Evolutionary conservation across 2,797 vertebrate genomes (phyloP).

Genomic region (Morus bassanus): DNA sequence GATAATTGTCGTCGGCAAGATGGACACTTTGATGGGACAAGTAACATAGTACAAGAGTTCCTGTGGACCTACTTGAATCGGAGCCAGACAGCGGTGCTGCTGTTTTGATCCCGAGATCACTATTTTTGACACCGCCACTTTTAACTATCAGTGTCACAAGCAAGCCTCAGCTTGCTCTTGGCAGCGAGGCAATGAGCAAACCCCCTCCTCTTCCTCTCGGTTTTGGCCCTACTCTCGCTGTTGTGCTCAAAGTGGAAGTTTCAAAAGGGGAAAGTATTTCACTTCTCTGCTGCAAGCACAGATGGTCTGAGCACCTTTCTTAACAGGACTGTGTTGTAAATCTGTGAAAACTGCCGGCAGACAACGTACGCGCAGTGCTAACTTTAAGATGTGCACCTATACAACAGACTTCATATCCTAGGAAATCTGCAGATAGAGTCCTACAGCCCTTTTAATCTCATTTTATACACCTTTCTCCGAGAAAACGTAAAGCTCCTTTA

Average conservation of each 20-base stretch:
- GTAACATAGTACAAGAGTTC: neutral
- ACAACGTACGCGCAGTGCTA: fast-evolving
- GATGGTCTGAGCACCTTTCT: neutral
- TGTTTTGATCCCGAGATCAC: neutral
- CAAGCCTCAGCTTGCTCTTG: neutral
- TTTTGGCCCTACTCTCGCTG: neutral
- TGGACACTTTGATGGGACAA: neutral
- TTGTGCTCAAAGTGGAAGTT: neutral
- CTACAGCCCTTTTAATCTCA: neutral
- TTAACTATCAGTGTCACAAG: neutral
- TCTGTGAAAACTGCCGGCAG: neutral
- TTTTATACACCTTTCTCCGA: neutral
- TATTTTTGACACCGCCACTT: neutral
- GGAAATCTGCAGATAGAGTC: neutral
- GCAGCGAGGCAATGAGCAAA: neutral
- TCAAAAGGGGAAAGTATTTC: neutral
- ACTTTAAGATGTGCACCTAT: neutral
- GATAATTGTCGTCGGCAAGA: neutral
- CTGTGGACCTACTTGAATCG: neutral
- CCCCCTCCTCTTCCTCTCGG: neutral
- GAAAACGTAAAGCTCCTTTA: neutral
- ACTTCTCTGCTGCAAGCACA: too few species aligned
- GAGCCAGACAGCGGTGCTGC: neutral
- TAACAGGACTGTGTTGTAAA: neutral
- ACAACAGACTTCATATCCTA: neutral